A percentile compares a stretch with the other conserved stretches of the same genome.
Evolutionary conservation across 1,140 invertebrate species (phyloP).

Genomic region (Acromyrmex charruanus): DNA sequence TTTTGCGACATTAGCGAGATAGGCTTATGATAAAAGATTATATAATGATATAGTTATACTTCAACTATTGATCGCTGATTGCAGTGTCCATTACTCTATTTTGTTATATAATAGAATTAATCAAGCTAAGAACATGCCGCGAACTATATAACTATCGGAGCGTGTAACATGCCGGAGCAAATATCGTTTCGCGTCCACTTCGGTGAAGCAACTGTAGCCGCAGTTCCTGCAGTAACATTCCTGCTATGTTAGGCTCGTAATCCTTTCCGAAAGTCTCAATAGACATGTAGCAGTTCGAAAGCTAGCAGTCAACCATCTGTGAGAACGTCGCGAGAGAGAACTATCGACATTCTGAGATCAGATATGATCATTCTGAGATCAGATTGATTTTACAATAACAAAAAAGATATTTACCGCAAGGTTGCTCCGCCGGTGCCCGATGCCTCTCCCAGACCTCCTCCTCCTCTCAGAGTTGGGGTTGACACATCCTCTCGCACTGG

Average conservation of each 20-base stretch:
- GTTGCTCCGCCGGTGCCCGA: no score
- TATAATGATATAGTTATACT: not conserved
- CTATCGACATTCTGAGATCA: conserved; percentile 58
- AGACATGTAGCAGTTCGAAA: not conserved
- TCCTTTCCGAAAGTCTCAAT: not conserved
- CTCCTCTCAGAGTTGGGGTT: no score
- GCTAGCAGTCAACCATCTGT: conserved; percentile 41
- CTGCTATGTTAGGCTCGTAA: not conserved
- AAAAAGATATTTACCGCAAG: no score
- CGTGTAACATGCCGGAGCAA: conserved; percentile 65
- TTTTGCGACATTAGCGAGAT: not conserved
- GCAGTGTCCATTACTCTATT: conserved; percentile 51
- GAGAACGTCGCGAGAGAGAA: conserved; percentile 22
- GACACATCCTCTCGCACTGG: no score
- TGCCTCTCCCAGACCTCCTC: no score
- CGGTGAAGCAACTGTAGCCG: not conserved
- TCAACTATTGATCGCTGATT: not conserved
- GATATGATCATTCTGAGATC: conserved; percentile 35
- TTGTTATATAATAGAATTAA: conserved; percentile 81
- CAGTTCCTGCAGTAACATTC: not conserved
- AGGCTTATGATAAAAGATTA: not conserved
- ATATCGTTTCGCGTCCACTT: conserved; percentile 11
- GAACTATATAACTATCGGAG: conserved; percentile 76
- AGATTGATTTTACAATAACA: not conserved
- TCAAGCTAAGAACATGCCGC: conserved; percentile 61